These are phyloP conservation scores for Himalopsyche japonica DNA, from an alignment of 2,888 invertebrate genomes.

Conservation along the genomic window DNA sequence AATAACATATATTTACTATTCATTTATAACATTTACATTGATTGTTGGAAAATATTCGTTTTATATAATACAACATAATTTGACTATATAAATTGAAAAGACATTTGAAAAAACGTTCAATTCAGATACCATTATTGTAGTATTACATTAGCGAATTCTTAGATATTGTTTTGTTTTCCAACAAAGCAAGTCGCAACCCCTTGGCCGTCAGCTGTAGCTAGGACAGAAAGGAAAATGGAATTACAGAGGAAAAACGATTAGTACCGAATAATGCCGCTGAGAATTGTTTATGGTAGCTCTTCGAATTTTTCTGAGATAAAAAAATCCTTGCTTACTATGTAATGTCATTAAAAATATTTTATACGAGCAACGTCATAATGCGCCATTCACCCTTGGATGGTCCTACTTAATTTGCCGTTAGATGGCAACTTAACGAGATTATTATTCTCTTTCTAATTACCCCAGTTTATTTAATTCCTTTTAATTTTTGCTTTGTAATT, in stretches of 20 bases:
- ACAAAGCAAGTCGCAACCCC: neutral
- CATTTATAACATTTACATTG: too few relatives aligned
- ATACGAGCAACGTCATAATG: neutral
- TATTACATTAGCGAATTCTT: neutral
- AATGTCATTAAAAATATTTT: neutral
- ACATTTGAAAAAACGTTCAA: neutral
- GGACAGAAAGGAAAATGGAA: neutral
- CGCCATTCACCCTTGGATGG: neutral
- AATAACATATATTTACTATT: too few relatives aligned
- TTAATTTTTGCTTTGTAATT: too few relatives aligned
- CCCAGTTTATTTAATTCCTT: too few relatives aligned
- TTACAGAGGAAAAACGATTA: neutral
- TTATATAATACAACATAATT: neutral
- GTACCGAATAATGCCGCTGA: neutral
- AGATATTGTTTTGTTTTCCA: neutral
- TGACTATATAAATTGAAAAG: neutral
- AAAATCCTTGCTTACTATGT: neutral
- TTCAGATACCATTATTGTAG: neutral
- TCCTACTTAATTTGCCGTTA: neutral
- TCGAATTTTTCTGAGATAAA: neutral
- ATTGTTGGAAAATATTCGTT: too few relatives aligned
- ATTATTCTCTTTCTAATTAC: too few relatives aligned
- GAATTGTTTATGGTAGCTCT: neutral
- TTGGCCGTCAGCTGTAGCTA: neutral
- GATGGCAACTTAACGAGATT: neutral